Percentiles rank a stretch among this genome's conserved stretches.
phyloP scores from a whole-genome alignment of 2,113 vertebrate species.

The Neogale vison region DNA sequence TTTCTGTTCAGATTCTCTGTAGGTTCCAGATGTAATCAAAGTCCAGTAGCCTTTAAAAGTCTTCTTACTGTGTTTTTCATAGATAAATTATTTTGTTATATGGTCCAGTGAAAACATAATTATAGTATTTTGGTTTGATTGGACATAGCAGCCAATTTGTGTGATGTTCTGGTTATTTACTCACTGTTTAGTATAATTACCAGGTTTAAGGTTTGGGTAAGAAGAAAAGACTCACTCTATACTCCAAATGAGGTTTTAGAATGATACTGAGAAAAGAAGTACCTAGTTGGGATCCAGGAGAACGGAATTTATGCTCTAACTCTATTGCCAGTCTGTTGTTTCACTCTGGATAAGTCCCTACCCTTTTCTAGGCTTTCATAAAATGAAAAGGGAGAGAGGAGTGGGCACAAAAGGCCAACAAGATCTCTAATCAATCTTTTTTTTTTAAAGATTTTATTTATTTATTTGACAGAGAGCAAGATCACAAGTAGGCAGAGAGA shows the following conservation, averaged over 20 bases:
- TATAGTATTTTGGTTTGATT: neutral
- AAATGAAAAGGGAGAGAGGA: neutral
- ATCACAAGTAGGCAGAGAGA: too few species aligned
- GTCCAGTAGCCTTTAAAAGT: neutral
- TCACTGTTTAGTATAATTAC: slow-evolving; percentile 32
- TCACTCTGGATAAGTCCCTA: neutral
- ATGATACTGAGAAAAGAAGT: neutral
- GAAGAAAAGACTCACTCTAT: neutral
- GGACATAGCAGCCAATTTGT: neutral
- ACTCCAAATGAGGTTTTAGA: neutral
- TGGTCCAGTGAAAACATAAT: neutral
- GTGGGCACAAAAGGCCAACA: neutral
- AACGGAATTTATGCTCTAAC: slow-evolving; percentile 3
- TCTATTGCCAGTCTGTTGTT: neutral
- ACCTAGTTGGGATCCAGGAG: neutral
- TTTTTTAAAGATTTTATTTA: too few species aligned
- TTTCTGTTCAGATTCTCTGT: slow-evolving; percentile 14
- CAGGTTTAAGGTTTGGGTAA: neutral
- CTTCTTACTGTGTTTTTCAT: neutral
- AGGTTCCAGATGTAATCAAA: slow-evolving; percentile 6
- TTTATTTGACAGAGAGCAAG: too few species aligned
- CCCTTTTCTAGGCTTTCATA: neutral
- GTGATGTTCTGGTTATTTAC: neutral
- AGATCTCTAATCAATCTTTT: neutral
- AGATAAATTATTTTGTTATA: neutral